Base-by-base conservation (phyloP, 1,140 invertebrate genomes). In the Spodoptera frugiperda region DNA sequence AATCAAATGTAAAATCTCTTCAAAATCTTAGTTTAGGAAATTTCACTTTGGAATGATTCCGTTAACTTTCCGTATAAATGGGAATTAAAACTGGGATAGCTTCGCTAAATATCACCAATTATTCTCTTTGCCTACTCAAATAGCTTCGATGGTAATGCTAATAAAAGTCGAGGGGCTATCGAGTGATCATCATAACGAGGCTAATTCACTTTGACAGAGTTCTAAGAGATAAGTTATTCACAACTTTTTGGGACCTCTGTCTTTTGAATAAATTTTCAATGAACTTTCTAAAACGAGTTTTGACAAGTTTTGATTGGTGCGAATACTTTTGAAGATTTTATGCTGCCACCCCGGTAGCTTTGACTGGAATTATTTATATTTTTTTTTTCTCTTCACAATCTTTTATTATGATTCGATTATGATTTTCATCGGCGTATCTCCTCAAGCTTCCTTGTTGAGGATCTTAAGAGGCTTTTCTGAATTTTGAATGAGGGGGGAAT, bases 211-310 rank as follows among this genome's bases (percentile, higher is more conserved):
- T 88, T 79, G 78, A 80, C 84, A 87, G 77, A 87, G 81, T 89
- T 83, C 76, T 77, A 78, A 87, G 79, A 85, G 76, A 82, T 73
- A 89, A 91, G 88, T 89, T 89, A 89, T 80, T 78, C 78, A 55
- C 59, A 88, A 90, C 82, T 85, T 87, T 84, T 81, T 68, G 80
- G 65, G 63, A 83, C 82, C 82, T 84, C 82, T 84, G 87, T 88
- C 87, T 84, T 87, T 89, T 89, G 85, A 89, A 86, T 89, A 89
- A 90, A 88, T 85, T 90, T 88, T 89, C 80, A 83, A 85, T 87
- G 82, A 87, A 88, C 83, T 89, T 84, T 80, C 79, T 80, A 87
- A 87, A 90, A 86, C 82, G 83, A 90, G 82, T 25, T 90, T 90
- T 85, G 82, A 77, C 78, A 86, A 90, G 84, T 89, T 87, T 79